Percentiles rank a stretch among this genome's conserved stretches.
Conservation (phyloP, 1,140 invertebrate species). For the Antheraea pernyi region DNA sequence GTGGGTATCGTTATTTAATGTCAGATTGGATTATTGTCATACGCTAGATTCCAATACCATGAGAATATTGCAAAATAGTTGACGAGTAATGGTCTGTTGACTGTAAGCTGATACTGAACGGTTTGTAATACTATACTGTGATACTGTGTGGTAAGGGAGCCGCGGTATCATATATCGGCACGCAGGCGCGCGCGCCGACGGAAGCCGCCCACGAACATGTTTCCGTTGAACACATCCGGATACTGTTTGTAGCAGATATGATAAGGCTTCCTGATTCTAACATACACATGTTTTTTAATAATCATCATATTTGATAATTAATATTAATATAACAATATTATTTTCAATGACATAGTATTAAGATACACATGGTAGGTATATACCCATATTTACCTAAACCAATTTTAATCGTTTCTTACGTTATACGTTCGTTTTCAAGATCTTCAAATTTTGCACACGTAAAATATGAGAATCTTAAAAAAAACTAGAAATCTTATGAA, state of each 20-base stretch:
- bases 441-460: no score
- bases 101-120: constrained; percentile 39
- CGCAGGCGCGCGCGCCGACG: constrained; percentile 61
- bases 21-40: no score
- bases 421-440: no score
- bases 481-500: no score
- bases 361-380: no score
- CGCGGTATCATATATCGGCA: constrained; percentile 42
- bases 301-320: not conserved
- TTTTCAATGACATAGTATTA: no score
- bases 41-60: no score
- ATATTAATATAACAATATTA: no score
- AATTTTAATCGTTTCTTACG: no score
- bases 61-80: constrained; percentile 7
- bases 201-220: constrained; percentile 53
- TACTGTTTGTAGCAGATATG: constrained; percentile 32
- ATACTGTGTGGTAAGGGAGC: constrained; percentile 11
- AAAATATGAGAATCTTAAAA: no score
- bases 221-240: constrained; percentile 42
- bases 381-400: no score
- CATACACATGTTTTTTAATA: not conserved
- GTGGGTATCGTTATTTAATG: no score
- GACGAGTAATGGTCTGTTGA: constrained; percentile 17
- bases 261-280: constrained; percentile 59
- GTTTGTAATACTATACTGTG: constrained; percentile 6